These are phyloP conservation scores for Tricholauxania praeusta DNA, from an alignment of 2,888 invertebrate species.

Conservation along the genomic window DNA sequence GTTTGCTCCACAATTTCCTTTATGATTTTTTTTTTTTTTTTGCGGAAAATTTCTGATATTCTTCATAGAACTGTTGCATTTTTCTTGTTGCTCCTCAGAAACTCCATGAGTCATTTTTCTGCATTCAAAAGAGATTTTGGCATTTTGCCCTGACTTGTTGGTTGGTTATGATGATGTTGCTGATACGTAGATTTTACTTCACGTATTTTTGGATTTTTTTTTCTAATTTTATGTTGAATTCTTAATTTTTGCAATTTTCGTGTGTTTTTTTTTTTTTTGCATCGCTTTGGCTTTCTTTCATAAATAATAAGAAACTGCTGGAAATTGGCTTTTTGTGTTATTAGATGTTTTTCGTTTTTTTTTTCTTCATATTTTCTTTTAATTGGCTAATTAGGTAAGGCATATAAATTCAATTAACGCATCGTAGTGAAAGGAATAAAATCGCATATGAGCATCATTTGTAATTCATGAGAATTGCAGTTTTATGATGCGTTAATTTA, in stretches of 20 bases:
- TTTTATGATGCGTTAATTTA: constrained; percentile 14
- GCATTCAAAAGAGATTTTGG: constrained; percentile 27
- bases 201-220: no score
- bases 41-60: background rate
- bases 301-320: constrained; percentile 4
- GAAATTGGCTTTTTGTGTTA: background rate
- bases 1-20: background rate
- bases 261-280: background rate
- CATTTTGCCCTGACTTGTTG: constrained; percentile 30
- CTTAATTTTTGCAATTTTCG: background rate
- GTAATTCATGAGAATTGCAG: constrained; percentile 20
- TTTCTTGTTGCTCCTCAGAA: constrained; percentile 6
- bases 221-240: background rate
- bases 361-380: constrained; percentile 10
- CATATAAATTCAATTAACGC: constrained; percentile 50
- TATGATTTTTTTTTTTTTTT: background rate
- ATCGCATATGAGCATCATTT: background rate
- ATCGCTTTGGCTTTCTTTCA: background rate
- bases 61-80: constrained; percentile 13
- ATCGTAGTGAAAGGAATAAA: constrained; percentile 21
- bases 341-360: constrained; percentile 17
- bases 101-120: constrained; percentile 35
- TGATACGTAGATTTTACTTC: background rate
- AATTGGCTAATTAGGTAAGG: constrained; percentile 47
- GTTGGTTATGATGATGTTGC: background rate